Conservation (phyloP, 2,113 vertebrate genomes). For the Trematocara variabile region DNA sequence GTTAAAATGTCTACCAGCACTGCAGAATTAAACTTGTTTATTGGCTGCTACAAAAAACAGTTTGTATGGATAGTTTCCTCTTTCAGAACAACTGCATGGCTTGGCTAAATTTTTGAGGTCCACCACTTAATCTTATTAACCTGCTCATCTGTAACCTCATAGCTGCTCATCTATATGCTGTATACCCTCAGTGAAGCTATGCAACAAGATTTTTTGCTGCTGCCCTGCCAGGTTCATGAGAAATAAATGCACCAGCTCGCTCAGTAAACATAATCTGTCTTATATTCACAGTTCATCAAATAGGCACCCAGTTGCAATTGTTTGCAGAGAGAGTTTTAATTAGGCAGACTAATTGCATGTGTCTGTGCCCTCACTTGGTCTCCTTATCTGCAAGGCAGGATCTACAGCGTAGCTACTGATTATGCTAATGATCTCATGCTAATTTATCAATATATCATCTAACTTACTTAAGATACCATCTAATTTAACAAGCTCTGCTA, state of each 20-base stretch:
- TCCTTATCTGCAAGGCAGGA: slow-evolving; percentile 46
- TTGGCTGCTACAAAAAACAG: not conserved
- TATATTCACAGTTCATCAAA: slow-evolving; percentile 24
- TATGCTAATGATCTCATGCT: slow-evolving; percentile 48
- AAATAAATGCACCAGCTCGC: not conserved
- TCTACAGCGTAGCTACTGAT: slow-evolving; percentile 43
- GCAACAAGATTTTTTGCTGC: not conserved
- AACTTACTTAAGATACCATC: not conserved
- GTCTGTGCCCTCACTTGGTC: slow-evolving; percentile 38
- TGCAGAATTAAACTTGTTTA: not conserved
- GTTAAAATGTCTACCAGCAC: not conserved
- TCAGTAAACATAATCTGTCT: slow-evolving; percentile 6
- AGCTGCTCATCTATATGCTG: not conserved
- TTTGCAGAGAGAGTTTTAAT: slow-evolving; percentile 53
- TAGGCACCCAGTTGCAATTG: slow-evolving; percentile 10
- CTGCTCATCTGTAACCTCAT: not conserved
- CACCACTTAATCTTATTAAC: not conserved
- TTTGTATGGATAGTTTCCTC: not conserved
- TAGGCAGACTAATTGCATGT: slow-evolving; percentile 57
- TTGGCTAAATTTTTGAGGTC: not conserved
- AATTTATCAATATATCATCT: slow-evolving; percentile 45
- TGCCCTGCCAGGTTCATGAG: not conserved
- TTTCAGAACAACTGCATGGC: not conserved
- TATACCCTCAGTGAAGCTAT: not conserved
- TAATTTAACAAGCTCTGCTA: not conserved